Conservation (phyloP, 2,888 invertebrate genomes). For the Agelastica alni region DNA sequence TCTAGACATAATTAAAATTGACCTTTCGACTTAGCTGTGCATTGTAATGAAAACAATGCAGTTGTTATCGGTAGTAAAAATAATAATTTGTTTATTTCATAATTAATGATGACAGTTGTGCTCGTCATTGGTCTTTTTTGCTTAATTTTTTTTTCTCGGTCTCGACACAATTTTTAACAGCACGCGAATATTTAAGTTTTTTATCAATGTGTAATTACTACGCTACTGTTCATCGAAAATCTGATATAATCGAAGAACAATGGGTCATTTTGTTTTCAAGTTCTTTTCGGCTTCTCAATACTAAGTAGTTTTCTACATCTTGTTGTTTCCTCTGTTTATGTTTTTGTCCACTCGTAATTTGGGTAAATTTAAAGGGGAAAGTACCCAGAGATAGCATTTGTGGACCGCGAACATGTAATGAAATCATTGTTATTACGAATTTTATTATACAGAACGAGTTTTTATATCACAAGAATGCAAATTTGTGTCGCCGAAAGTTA, state of each 20-base stretch:
- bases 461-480: constrained; percentile 36
- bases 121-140: too few species aligned
- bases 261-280: constrained; percentile 47
- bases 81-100: too few species aligned
- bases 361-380: constrained; percentile 46
- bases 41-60: too few species aligned
- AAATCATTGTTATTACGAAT: constrained; percentile 44
- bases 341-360: constrained; percentile 43
- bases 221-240: constrained; percentile 17
- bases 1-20: too few species aligned
- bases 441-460: constrained; percentile 39
- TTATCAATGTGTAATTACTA: constrained; percentile 9
- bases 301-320: constrained; percentile 34
- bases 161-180: too few species aligned
- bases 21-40: too few species aligned
- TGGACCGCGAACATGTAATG: constrained; percentile 45
- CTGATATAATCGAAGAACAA: constrained; percentile 48
- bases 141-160: too few species aligned
- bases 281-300: constrained; percentile 31
- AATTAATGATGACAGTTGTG: too few species aligned
- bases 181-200: too few species aligned
- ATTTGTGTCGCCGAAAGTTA: constrained; percentile 29
- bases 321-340: constrained; percentile 43
- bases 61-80: too few species aligned
- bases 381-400: constrained; percentile 46